Evolutionary conservation across 2,888 invertebrate species (phyloP), one percentile per base, ranked within the genome.

Genomic region (Thecophora atra): DNA sequence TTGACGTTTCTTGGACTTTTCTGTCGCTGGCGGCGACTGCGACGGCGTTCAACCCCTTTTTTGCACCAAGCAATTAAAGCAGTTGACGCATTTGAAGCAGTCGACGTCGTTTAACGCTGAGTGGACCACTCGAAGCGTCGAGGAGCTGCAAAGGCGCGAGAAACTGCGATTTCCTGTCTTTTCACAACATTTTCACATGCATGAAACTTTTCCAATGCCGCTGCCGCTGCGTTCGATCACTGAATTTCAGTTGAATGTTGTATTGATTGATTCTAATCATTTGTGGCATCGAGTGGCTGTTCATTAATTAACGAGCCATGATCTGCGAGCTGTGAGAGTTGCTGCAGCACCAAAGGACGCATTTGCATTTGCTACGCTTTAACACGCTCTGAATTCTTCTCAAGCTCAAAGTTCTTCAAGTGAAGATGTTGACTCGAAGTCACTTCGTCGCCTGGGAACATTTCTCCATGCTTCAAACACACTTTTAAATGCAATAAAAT

Each of bases 361-460:
- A 74, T 73, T 73, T 26, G 11, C 70, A n/a, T n/a, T n/a, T n/a
- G n/a, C 77, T 81, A 80, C 80, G 82, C 82, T 82, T 81, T 81
- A 80, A 82, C 77, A 76, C 77, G 77, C 74, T 66, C 70, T 47
- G 28, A 67, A 54, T 56, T 37, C 52, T 30, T 37, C n/a, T 47
- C 15, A 47, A 37, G 37, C 37, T 1, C n/a, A n/a, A n/a, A n/a
- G n/a, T 44, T 44, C 13, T 44, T 44, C 44, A 44, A 44, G 44
- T 44, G 44, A 44, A 44, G 44, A 44, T 44, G n/a, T 44, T 44
- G 44, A 44, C 13, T 44, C 13, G 47, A 47, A 47, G 11, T 47
- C 47, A 1, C 8, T 1, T 47, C 17, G 47, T 37, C 7, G 37
- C 37, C 37, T 37, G 37, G 37, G 37, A 37, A 37, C 11, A 37